These are phyloP conservation scores for Dysdera silvatica DNA, from an alignment of 1,140 invertebrate species.

Conservation along the genomic window DNA sequence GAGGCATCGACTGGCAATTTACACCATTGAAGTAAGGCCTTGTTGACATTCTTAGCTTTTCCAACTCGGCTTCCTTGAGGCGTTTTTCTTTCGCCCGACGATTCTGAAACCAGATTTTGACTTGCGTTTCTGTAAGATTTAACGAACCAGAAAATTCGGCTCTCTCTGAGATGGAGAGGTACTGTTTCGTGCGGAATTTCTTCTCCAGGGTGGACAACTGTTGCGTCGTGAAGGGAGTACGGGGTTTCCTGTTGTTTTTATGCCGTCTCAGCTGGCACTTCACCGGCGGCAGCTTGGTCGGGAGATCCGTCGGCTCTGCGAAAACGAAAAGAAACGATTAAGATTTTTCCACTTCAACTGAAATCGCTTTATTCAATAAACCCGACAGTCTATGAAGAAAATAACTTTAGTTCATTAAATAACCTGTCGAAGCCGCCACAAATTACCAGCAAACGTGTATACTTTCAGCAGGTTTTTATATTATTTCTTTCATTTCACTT, in stretches of 20 bases:
- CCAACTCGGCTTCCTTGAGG: slow-evolving; percentile 46
- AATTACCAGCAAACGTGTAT: too few relatives aligned
- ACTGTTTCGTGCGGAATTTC: slow-evolving; percentile 94
- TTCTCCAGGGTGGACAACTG: slow-evolving; percentile 87
- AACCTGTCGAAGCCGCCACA: too few relatives aligned
- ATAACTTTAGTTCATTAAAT: too few relatives aligned
- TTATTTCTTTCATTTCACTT: too few relatives aligned
- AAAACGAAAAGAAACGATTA: slow-evolving; percentile 30
- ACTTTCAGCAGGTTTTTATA: too few relatives aligned
- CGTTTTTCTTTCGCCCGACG: slow-evolving; percentile 51
- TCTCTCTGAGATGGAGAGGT: slow-evolving; percentile 89
- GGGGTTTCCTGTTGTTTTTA: slow-evolving; percentile 93
- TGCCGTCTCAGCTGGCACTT: slow-evolving; percentile 90
- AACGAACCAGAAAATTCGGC: slow-evolving; percentile 92
- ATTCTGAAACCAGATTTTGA: slow-evolving; percentile 46
- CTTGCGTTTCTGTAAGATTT: slow-evolving; percentile 83
- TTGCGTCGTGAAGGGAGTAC: slow-evolving; percentile 94
- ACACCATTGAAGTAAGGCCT: too few relatives aligned
- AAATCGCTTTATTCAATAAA: too few relatives aligned
- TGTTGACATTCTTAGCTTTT: slow-evolving; percentile 47
- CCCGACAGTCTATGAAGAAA: too few relatives aligned
- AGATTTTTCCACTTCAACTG: background rate
- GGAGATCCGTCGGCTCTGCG: slow-evolving; percentile 62
- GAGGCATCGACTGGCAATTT: too few relatives aligned
- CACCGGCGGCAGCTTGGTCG: slow-evolving; percentile 57